Conservation (phyloP, 1,140 invertebrate species). For the Sinonovacula constricta region DNA sequence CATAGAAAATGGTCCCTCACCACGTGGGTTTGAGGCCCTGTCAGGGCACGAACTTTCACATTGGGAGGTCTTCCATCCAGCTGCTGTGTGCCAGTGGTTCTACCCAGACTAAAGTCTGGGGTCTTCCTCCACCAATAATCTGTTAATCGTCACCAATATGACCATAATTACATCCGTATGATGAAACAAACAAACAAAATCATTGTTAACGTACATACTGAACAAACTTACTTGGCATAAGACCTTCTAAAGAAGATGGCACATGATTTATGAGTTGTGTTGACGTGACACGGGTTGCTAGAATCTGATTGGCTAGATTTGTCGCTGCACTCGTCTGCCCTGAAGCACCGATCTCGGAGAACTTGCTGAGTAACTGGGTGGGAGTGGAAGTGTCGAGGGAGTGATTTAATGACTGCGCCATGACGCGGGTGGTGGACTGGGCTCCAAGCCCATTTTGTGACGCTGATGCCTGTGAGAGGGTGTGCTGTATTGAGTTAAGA, state of each 20-base stretch:
- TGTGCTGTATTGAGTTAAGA: slow-evolving; percentile 44
- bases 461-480: slow-evolving; percentile 27
- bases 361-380: slow-evolving; percentile 38
- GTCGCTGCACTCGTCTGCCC: slow-evolving; percentile 29
- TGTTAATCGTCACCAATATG: no score
- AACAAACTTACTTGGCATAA: slow-evolving; percentile 74
- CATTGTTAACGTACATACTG: no score
- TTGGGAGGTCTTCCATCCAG: no score
- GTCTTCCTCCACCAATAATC: no score
- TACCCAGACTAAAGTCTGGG: no score
- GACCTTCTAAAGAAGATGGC: slow-evolving; percentile 47
- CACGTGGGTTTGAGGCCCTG: no score
- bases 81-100: no score
- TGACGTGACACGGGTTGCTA: slow-evolving; percentile 42
- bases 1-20: no score
- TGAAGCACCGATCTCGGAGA: slow-evolving; percentile 46
- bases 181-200: no score
- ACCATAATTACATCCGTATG: no score
- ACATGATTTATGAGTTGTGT: slow-evolving; percentile 50
- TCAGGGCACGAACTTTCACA: no score
- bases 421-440: slow-evolving; percentile 34
- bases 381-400: background rate
- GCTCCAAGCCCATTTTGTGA: slow-evolving; percentile 47
- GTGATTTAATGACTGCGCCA: slow-evolving; percentile 34
- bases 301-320: slow-evolving; percentile 47